These are phyloP conservation scores for Synanthedon myopaeformis DNA, from an alignment of 2,888 invertebrate species.

Conservation along the genomic window DNA sequence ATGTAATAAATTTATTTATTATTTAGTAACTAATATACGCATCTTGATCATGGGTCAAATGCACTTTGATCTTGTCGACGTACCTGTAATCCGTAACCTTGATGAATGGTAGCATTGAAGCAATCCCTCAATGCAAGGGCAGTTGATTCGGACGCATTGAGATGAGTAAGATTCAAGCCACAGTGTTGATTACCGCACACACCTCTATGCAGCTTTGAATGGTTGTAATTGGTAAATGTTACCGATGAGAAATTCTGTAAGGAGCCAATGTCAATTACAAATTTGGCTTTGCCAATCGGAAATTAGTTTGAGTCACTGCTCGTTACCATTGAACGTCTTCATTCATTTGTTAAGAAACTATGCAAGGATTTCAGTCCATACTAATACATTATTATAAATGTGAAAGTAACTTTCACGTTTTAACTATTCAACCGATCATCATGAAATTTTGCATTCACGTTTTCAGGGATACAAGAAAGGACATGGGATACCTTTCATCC, in stretches of 20 bases:
- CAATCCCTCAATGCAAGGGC: constrained; percentile 32
- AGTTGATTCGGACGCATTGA: constrained; percentile 30
- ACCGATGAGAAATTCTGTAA: constrained; percentile 48
- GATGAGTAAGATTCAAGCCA: constrained; percentile 43
- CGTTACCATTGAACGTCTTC: not conserved
- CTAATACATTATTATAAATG: no score
- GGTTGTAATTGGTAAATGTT: constrained; percentile 49
- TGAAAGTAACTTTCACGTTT: no score
- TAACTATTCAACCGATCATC: no score
- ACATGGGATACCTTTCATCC: no score
- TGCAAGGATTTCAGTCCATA: no score
- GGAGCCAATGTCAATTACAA: not conserved
- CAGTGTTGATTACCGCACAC: constrained; percentile 51
- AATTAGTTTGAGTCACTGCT: no score
- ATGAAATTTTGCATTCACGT: no score
- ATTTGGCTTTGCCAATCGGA: not conserved
- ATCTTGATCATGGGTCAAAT: no score
- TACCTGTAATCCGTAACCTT: constrained; percentile 54
- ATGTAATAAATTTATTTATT: no score
- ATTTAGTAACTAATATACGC: no score
- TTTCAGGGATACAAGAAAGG: no score
- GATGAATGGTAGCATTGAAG: constrained; percentile 39
- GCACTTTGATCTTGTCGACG: not conserved
- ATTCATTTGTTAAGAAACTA: not conserved
- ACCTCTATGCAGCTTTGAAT: constrained; percentile 51